These are phyloP conservation scores for Epizoanthus scotinus DNA, from an alignment of 92 coral and sea anemone species.

Conservation along the genomic window DNA sequence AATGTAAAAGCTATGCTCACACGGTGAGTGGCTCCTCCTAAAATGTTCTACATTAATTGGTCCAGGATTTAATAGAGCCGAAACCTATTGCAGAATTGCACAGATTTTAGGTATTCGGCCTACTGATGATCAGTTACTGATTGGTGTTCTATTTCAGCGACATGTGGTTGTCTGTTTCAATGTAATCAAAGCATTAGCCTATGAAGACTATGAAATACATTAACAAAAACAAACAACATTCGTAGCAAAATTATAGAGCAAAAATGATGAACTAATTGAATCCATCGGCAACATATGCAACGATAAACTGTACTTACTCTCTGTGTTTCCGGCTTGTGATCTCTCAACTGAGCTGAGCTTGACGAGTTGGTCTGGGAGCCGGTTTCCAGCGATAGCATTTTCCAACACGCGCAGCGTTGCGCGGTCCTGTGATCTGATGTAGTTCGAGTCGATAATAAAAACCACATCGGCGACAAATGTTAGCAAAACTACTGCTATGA, in stretches of 20 bases:
- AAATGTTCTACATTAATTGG: too few relatives aligned
- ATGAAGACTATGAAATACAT: too few relatives aligned
- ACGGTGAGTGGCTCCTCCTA: too few relatives aligned
- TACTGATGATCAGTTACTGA: too few relatives aligned
- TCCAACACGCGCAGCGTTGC: neutral
- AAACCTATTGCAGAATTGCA: too few relatives aligned
- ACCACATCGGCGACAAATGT: constrained; percentile 9
- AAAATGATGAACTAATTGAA: neutral
- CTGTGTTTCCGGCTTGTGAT: neutral
- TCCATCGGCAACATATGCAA: neutral
- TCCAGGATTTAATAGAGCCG: too few relatives aligned
- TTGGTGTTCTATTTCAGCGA: too few relatives aligned
- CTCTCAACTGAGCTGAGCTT: neutral
- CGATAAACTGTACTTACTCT: neutral
- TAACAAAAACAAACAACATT: neutral
- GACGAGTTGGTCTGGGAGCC: neutral
- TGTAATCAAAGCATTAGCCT: too few relatives aligned
- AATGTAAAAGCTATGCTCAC: too few relatives aligned
- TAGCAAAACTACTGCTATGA: neutral
- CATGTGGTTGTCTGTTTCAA: too few relatives aligned
- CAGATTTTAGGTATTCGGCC: too few relatives aligned
- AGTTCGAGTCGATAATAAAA: neutral
- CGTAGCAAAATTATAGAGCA: neutral
- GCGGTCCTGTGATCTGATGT: neutral
- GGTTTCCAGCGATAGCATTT: constrained; percentile 1